Evolutionary conservation across 2,888 invertebrate genomes (phyloP).

Genomic region (Lacanobia wlatinum): DNA sequence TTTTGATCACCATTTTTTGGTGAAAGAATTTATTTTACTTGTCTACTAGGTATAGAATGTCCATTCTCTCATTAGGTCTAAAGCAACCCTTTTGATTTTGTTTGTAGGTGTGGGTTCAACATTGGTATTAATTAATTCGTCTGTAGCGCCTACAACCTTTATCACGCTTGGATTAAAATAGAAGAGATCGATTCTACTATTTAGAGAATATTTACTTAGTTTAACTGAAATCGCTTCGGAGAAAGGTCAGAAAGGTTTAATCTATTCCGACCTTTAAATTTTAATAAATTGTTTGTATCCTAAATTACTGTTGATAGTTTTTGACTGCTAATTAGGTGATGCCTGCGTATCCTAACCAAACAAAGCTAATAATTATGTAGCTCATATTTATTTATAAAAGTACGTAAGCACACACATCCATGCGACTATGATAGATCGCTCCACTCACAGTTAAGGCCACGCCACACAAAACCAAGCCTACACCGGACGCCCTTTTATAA

Average conservation of each 20-base stretch:
- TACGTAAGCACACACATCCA: not conserved
- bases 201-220: slow-evolving; percentile 12
- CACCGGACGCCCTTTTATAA: slow-evolving; percentile 58
- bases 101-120: not conserved
- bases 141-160: not conserved
- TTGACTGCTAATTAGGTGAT: not conserved
- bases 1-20: too few relatives aligned
- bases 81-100: not conserved
- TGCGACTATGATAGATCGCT: slow-evolving; percentile 25
- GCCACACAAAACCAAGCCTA: slow-evolving; percentile 46
- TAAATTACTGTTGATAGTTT: slow-evolving; percentile 20
- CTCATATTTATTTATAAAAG: slow-evolving; percentile 5
- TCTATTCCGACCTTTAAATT: slow-evolving; percentile 25
- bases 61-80: not conserved
- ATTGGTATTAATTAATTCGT: slow-evolving; percentile 23
- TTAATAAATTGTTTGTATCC: not conserved
- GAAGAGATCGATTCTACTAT: slow-evolving; percentile 24
- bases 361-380: not conserved
- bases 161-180: slow-evolving; percentile 9
- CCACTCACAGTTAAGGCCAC: slow-evolving; percentile 37
- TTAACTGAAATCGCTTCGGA: slow-evolving; percentile 13
- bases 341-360: not conserved
- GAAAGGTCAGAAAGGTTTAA: slow-evolving; percentile 26
- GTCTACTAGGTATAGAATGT: too few relatives aligned
- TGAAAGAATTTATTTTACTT: too few relatives aligned